Evolutionary conservation across 2,888 invertebrate species (phyloP).

Genomic region (Tiliacea citrago): DNA sequence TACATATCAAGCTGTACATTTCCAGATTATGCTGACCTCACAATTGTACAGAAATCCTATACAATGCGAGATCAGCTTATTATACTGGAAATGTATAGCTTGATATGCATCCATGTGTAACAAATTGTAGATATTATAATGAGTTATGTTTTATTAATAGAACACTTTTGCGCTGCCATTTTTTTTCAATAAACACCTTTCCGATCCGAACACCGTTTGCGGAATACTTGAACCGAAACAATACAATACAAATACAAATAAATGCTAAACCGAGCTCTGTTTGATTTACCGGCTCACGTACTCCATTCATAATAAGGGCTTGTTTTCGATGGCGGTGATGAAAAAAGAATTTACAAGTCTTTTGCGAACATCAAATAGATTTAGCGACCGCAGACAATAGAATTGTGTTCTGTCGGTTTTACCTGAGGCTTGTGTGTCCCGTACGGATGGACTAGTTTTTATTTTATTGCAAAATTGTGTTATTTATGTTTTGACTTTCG

Average conservation of each 20-base stretch:
- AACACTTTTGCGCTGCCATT: not conserved
- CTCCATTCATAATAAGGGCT: slow-evolving; percentile 61
- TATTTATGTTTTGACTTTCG: not conserved
- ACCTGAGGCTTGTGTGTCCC: slow-evolving; percentile 25
- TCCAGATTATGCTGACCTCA: too few relatives aligned
- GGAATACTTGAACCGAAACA: slow-evolving; percentile 56
- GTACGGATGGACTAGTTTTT: not conserved
- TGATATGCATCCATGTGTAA: not conserved
- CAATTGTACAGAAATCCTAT: too few relatives aligned
- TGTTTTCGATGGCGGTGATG: slow-evolving; percentile 49
- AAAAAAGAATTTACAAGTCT: slow-evolving; percentile 70
- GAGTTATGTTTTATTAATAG: not conserved
- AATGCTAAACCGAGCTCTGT: slow-evolving; percentile 68
- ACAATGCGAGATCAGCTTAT: too few relatives aligned
- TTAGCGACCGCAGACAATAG: slow-evolving; percentile 66
- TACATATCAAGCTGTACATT: too few relatives aligned
- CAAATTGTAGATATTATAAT: not conserved
- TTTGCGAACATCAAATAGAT: slow-evolving; percentile 69
- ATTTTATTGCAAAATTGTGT: not conserved
- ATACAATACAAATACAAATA: slow-evolving; percentile 64
- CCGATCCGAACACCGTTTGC: slow-evolving; percentile 24
- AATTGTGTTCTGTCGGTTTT: slow-evolving; percentile 51
- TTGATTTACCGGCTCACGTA: slow-evolving; percentile 74
- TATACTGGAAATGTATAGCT: too few relatives aligned
- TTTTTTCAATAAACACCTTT: slow-evolving; percentile 13